Base-by-base conservation (phyloP, 2,888 invertebrate species). In the Aleiodes alternator region DNA sequence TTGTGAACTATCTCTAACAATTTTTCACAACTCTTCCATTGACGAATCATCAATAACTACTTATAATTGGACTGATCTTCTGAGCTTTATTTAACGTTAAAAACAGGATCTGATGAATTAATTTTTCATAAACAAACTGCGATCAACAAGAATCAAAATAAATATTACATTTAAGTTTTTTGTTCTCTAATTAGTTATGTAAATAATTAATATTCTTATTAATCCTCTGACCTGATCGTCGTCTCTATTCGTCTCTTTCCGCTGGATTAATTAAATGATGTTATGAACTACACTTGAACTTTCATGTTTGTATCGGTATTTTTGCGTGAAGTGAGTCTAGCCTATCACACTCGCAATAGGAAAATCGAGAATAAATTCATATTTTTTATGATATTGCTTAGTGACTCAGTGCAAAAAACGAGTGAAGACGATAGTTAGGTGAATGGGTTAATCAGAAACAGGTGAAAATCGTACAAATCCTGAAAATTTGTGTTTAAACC, bases 71-170 rank as follows among this genome's bases (percentile, higher is more conserved):
- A 81, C 81, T 81, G 81, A 81, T 79, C 70, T 81, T 75, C 64
- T 77, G 73, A 81, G 81, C 80, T 81, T 81, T 81, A 81, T 80
- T 80, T 79, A 78, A 80, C 73, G 73, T 74, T 78, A 79, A 75
- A 73, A 55, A 61, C n/a, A 23, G 34, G 34, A 61, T 34, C 38
- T 31, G 38, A 38, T 34, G 38, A 34, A 34, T 61, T 61, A 34
- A 34, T 9, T 61, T 34, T 61, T 61, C 31, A 61, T 66, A 48
- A 23, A 29, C 29, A 23, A 12, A 68, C 61, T 68, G 51, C 51
- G 51, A 29, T 51, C 48, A n/a, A 43, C 8, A 66, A 48, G n/a
- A 51, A 68, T 68, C 51, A 66, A 50, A 48, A 66, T 66, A 48
- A 53, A 16, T 3, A 12, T 66, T 6, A 31, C 16, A 16, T 68